phyloP scores from a whole-genome alignment of 2,888 invertebrate genomes.

The Habrosyne pyritoides region DNA sequence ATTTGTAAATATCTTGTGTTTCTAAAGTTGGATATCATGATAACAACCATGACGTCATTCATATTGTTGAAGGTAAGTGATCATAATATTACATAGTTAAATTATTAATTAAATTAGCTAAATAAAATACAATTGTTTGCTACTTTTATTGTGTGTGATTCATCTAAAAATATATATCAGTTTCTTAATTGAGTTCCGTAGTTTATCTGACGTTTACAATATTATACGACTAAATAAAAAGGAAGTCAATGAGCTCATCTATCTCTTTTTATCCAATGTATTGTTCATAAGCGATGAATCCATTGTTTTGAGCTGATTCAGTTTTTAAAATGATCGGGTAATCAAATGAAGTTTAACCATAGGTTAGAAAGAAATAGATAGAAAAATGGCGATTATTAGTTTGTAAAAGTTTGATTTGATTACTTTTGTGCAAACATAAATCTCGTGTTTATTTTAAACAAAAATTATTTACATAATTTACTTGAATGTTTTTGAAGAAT shows the following conservation, averaged over 20 bases:
- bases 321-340: constrained; percentile 27
- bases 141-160: constrained; percentile 43
- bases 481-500: neutral
- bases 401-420: constrained; percentile 44
- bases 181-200: constrained; percentile 67
- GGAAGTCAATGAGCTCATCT: constrained; percentile 21
- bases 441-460: neutral
- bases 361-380: constrained; percentile 70
- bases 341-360: constrained; percentile 35
- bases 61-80: constrained; percentile 78
- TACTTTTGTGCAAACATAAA: constrained; percentile 18
- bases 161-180: constrained; percentile 65
- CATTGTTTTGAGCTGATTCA: neutral
- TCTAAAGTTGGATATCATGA: constrained; percentile 78
- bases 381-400: constrained; percentile 51
- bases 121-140: constrained; percentile 26
- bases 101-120: constrained; percentile 14
- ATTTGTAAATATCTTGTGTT: constrained; percentile 68
- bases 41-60: constrained; percentile 84
- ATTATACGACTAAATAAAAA: constrained; percentile 36
- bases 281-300: neutral
- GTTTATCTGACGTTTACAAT: constrained; percentile 68
- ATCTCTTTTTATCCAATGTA: constrained; percentile 51
- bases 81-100: constrained; percentile 14
- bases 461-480: neutral